Evolutionary conservation across 1,140 invertebrate genomes (phyloP).

Genomic region (Holotrichia oblita): DNA sequence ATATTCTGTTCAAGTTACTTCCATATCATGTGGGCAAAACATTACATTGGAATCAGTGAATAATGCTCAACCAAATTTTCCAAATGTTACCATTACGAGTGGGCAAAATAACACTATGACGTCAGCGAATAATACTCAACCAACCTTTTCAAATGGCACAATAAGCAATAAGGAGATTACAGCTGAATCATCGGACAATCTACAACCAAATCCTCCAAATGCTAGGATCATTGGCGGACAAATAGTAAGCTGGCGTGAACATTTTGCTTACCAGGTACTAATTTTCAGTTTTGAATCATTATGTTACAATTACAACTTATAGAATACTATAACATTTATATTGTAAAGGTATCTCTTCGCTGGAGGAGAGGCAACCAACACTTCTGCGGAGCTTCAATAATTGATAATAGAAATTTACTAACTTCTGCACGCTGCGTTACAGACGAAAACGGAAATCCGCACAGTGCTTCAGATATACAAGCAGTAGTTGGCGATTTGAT

Average conservation of each 20-base stretch:
- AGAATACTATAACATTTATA: not conserved
- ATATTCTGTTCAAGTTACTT: not conserved
- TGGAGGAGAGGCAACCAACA: not conserved
- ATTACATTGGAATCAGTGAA: not conserved
- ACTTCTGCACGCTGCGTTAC: slow-evolving; percentile 71
- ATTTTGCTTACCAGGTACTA: not conserved
- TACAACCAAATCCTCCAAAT: not conserved
- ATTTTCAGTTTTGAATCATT: not conserved
- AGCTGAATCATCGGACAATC: not conserved
- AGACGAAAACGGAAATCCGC: slow-evolving; percentile 42
- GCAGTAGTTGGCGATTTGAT: slow-evolving; percentile 48
- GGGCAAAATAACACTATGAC: not conserved
- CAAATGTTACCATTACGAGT: not conserved
- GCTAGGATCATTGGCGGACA: slow-evolving; percentile 12
- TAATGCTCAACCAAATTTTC: not conserved
- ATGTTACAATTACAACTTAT: not conserved
- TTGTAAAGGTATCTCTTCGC: slow-evolving; percentile 21
- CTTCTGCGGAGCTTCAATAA: slow-evolving; percentile 67
- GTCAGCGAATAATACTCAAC: not conserved
- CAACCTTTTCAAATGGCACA: not conserved
- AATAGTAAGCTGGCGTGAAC: not conserved
- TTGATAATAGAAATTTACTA: slow-evolving; percentile 62
- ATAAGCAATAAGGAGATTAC: not conserved
- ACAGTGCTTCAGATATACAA: slow-evolving; percentile 43
- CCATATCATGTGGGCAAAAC: not conserved